Percentiles rank a stretch among this genome's conserved stretches.
Evolutionary conservation across 2,113 vertebrate species (phyloP).

Genomic region (Prionailurus bengalensis): DNA sequence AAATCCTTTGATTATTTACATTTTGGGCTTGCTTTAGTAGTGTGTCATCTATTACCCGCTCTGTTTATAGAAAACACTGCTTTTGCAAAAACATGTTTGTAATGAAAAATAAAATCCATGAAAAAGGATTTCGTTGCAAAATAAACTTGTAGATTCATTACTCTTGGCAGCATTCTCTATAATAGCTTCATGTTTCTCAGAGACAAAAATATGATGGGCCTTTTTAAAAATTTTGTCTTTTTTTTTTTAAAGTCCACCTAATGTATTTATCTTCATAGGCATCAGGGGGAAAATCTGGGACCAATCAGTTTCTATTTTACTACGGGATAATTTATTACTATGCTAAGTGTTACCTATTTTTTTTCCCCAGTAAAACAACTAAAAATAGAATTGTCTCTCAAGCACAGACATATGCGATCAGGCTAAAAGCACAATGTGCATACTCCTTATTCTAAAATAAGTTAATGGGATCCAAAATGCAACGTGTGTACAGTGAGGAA

Average conservation of each 20-base stretch:
- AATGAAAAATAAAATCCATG: slow-evolving; percentile 76
- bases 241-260: slow-evolving; percentile 47
- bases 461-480: slow-evolving; percentile 64
- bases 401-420: slow-evolving; percentile 71
- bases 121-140: slow-evolving; percentile 82
- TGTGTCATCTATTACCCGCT: slow-evolving; percentile 79
- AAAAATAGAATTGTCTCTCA: slow-evolving; percentile 72
- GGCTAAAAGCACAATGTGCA: slow-evolving; percentile 61
- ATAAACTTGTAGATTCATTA: slow-evolving; percentile 67
- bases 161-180: slow-evolving; percentile 63
- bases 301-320: slow-evolving; percentile 68
- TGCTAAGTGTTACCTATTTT: slow-evolving; percentile 68
- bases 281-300: slow-evolving; percentile 40
- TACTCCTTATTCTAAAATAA: slow-evolving; percentile 79
- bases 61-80: slow-evolving; percentile 84
- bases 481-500: slow-evolving; percentile 51
- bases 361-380: slow-evolving; percentile 69
- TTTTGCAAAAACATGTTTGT: slow-evolving; percentile 82
- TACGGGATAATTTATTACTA: slow-evolving; percentile 72
- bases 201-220: neutral
- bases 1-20: slow-evolving; percentile 83
- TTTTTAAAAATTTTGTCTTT: neutral
- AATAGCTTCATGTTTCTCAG: neutral
- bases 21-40: slow-evolving; percentile 73
- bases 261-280: slow-evolving; percentile 65